Percentiles rank a stretch among this genome's conserved stretches.
phyloP scores from a whole-genome alignment of 2,888 invertebrate species.

The Sabellastarte sp. region DNA sequence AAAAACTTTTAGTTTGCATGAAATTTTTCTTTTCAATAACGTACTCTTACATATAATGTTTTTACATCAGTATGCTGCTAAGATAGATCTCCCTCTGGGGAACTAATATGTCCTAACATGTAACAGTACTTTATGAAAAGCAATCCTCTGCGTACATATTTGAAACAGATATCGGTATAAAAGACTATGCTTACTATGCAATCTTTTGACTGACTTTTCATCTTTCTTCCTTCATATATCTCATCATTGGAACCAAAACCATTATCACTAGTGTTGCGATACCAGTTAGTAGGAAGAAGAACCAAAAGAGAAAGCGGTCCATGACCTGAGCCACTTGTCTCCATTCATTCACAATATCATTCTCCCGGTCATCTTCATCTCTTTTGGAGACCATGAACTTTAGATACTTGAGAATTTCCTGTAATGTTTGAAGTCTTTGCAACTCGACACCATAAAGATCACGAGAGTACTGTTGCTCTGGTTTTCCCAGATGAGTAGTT shows the following conservation, averaged over 20 bases:
- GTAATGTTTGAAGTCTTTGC: slow-evolving; percentile 32
- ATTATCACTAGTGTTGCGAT: slow-evolving; percentile 42
- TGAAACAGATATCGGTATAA: no score
- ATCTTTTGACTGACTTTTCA: background rate
- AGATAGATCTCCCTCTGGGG: no score
- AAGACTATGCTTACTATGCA: no score
- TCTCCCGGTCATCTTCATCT: slow-evolving; percentile 44
- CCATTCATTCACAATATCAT: slow-evolving; percentile 51
- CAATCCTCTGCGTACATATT: no score
- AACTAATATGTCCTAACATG: no score
- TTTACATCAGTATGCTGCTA: no score
- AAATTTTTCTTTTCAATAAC: no score
- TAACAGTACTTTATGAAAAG: no score
- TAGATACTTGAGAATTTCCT: slow-evolving; percentile 45
- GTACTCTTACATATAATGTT: no score
- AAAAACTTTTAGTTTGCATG: no score
- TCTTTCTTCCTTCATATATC: slow-evolving; percentile 3
- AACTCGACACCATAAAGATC: slow-evolving; percentile 4
- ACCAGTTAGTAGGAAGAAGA: slow-evolving; percentile 44
- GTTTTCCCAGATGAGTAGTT: background rate
- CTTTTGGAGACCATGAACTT: slow-evolving; percentile 45
- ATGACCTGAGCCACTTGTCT: slow-evolving; percentile 51
- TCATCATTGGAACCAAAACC: slow-evolving; percentile 40
- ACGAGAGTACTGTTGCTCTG: no score
- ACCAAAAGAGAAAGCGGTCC: slow-evolving; percentile 50